These are phyloP conservation scores for Aleiodes testaceus DNA, from an alignment of 2,888 invertebrate species.

Conservation along the genomic window DNA sequence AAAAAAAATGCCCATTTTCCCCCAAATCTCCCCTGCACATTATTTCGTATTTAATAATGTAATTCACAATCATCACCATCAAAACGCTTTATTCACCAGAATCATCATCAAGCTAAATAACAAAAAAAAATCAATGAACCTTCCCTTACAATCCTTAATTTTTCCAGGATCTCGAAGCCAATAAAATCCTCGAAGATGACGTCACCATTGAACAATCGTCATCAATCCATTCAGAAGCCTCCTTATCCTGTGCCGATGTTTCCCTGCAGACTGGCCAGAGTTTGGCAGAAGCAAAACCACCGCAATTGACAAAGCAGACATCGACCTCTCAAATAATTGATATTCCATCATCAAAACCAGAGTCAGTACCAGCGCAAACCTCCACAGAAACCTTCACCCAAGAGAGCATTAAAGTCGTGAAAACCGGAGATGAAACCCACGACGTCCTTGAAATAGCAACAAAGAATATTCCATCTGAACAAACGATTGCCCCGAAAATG, in stretches of 20 bases:
- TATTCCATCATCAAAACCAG: not conserved
- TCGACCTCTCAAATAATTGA: constrained; percentile 61
- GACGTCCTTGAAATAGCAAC: constrained; percentile 72
- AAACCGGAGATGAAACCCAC: constrained; percentile 67
- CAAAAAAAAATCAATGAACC: constrained; percentile 26
- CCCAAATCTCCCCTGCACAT: no score
- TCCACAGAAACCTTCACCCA: constrained; percentile 60
- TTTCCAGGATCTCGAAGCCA: constrained; percentile 57
- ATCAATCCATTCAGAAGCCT: constrained; percentile 62
- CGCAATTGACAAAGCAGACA: constrained; percentile 63
- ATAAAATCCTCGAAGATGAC: constrained; percentile 58
- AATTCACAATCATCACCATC: constrained; percentile 16
- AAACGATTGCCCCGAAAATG: constrained; percentile 43
- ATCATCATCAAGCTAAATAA: constrained; percentile 21
- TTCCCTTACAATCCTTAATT: constrained; percentile 48
- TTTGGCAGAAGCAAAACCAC: constrained; percentile 61
- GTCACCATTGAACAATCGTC: constrained; percentile 67
- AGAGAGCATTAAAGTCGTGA: constrained; percentile 67
- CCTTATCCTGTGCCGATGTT: constrained; percentile 66
- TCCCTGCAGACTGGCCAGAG: constrained; percentile 70
- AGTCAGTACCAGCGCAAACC: constrained; percentile 58
- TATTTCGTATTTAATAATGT: constrained; percentile 34
- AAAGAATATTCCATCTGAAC: constrained; percentile 60
- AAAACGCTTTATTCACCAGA: constrained; percentile 1
- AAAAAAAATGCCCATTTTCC: no score